A percentile compares a stretch with the other conserved stretches of the same genome.
Evolutionary conservation across 37 sponge, comb jelly and placozoan species (phyloP).

Genomic region (Halichondria panicea): DNA sequence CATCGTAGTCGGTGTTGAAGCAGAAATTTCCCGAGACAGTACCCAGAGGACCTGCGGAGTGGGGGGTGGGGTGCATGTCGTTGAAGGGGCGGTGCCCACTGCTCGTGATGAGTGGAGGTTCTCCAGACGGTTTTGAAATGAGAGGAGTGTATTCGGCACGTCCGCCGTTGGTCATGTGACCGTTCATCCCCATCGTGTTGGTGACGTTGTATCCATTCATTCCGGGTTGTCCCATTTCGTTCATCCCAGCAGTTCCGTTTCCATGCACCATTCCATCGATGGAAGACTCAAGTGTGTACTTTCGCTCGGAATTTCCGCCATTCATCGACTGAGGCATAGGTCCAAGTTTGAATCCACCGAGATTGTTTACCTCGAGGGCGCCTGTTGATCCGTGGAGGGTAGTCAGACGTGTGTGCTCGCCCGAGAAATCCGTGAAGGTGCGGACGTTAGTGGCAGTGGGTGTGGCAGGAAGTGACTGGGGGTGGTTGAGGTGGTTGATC

Average conservation of each 20-base stretch:
- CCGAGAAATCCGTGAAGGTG: constrained; percentile 53
- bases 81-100: no score
- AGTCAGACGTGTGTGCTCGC: constrained; percentile 56
- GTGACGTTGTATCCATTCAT: neutral
- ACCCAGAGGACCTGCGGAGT: no score
- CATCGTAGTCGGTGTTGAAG: constrained; percentile 19
- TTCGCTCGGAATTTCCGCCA: neutral
- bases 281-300: no score
- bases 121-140: neutral
- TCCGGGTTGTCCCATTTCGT: no score
- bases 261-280: no score
- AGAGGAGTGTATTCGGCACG: neutral
- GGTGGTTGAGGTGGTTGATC: neutral
- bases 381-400: constrained; percentile 62
- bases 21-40: no score
- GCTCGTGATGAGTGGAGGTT: neutral
- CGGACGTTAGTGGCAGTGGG: constrained; percentile 46
- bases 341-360: constrained; percentile 53
- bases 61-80: no score
- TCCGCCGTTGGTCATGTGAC: neutral
- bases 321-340: neutral
- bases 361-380: constrained; percentile 67
- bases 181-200: neutral
- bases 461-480: constrained; percentile 65
- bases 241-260: no score